Base-by-base conservation (phyloP, 2,113 vertebrate genomes). In the Mobula hypostoma region DNA sequence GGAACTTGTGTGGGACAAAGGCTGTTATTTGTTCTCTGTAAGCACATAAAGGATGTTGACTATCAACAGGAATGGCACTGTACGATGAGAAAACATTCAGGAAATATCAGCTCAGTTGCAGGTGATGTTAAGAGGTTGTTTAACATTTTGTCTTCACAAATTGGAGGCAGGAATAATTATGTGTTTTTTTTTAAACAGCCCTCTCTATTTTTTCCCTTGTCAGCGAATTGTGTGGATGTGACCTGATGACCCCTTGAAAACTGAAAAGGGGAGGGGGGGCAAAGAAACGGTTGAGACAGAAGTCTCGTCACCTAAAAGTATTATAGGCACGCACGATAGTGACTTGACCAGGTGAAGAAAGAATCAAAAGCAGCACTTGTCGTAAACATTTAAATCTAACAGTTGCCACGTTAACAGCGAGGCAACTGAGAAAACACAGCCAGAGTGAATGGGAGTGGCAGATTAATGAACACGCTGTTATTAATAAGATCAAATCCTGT, bases 401-500 rank as follows among this genome's bases (percentile, higher is more conserved):
- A 95, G 95, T 95, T 96, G 95, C 96, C 95, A 95, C 96, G 96
- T 97, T 97, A 97, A 97, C 96, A 97, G 96, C 96, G 95, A 95
- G 96, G 97, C 96, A 96, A 96, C 95, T 95, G 96, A 82, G 9
- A 63, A 63, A 29, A 87, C 95, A 97, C 97, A 97, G 97, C 97
- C 96, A 97, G 95, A 95, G 96, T 97, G 97, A 97, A 97, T 97
- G 97, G 96, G 96, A 97, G 95, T 95, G 95, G 96, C 96, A 96
- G 96, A 97, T 97, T 97, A 98, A 98, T 98, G 98, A 98, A 99
- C 98, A 98, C 96, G 96, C 97, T 96, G 96, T 96, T 96, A 96
- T 98, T 98, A 98, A 98, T 98, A 98, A 98, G 98, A 98, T 98
- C 97, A 97, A 98, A 98, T 98, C 97, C 97, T 97, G 97, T 96